Evolutionary conservation across 2,113 vertebrate genomes (phyloP).

Genomic region (Columbina picui): DNA sequence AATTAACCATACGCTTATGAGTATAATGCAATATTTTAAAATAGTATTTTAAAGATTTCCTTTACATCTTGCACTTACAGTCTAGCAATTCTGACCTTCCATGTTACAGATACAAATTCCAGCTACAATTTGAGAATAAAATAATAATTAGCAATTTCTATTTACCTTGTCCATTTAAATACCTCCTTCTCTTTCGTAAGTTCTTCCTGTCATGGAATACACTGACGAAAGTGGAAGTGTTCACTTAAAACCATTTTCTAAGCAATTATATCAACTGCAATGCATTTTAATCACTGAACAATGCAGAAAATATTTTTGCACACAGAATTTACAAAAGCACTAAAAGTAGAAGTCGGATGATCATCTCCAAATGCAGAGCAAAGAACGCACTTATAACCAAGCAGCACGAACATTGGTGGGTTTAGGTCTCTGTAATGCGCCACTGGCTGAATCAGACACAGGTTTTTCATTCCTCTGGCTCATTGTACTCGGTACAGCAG

Average conservation of each 20-base stretch:
- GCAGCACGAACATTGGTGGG: slow-evolving; percentile 72
- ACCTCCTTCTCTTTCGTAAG: background rate
- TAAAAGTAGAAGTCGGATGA: slow-evolving; percentile 41
- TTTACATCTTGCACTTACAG: slow-evolving; percentile 1
- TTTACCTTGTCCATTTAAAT: slow-evolving; percentile 23
- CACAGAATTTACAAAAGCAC: slow-evolving; percentile 56
- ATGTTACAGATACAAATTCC: background rate
- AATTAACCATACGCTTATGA: background rate
- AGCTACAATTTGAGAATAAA: background rate
- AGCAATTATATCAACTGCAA: slow-evolving; percentile 17
- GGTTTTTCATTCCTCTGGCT: slow-evolving; percentile 74
- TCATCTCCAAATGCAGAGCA: background rate
- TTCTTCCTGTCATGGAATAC: slow-evolving; percentile 40
- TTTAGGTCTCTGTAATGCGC: slow-evolving; percentile 71
- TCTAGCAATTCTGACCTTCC: background rate
- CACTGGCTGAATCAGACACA: slow-evolving; percentile 30
- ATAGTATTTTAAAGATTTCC: background rate
- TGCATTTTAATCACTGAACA: slow-evolving; percentile 48
- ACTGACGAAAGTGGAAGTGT: slow-evolving; percentile 43
- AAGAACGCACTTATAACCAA: slow-evolving; percentile 78
- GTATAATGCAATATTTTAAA: slow-evolving; percentile 1
- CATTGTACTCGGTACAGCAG: slow-evolving; percentile 65
- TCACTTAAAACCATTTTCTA: slow-evolving; percentile 31
- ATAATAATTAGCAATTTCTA: slow-evolving; percentile 7
- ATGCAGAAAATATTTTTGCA: slow-evolving; percentile 62